Base-by-base conservation (phyloP, 2,888 invertebrate species). In the Augochlorella aurata region DNA sequence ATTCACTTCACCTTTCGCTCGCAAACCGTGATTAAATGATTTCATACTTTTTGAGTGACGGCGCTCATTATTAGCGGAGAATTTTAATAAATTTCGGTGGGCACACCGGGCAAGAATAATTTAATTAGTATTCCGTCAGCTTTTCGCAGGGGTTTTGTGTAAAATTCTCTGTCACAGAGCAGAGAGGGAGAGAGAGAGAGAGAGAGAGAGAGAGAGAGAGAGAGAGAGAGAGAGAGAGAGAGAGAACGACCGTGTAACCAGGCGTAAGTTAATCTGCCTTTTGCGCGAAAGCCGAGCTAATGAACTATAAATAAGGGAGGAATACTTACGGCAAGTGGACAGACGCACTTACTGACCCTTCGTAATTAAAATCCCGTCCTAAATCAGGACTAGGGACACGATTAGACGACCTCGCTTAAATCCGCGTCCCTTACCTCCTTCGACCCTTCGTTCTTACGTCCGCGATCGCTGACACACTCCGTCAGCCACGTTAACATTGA, bases 311-410 rank as follows among this genome's bases (percentile, higher is more conserved):
- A 91, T 90, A 91, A 91, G 89, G 89, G 90, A 81, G 85, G 81
- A 83, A 90, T 89, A 88, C 88, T 88, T 86, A 85, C 82, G 77
- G 83, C 84, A 79, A 87, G 85, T 86, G 87, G 88, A 87, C 86
- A 87, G 88, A 83, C 83, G 81, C 86, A 88, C 89, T 92, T 90
- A 91, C 89, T 91, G 90, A 91, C 92, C 92, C 92, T 91, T 86
- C 82, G 90, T 91, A 92, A 92, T 92, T 92, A 92, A 92, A 91
- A 91, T 92, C 91, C 92, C 88, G 86, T 85, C 88, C 91, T 92
- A 92, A 92, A 92, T 92, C 92, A 92, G 86, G 92, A 91, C 91
- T 91, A 89, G 87, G 86, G 86, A 85, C 79, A 85, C 88, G 90
- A 92, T 91, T 91, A 90, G 90, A 90, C 84, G 87, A 84, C 85